Evolutionary conservation across 2,888 invertebrate genomes (phyloP).

Genomic region (Mesochorus sp.): DNA sequence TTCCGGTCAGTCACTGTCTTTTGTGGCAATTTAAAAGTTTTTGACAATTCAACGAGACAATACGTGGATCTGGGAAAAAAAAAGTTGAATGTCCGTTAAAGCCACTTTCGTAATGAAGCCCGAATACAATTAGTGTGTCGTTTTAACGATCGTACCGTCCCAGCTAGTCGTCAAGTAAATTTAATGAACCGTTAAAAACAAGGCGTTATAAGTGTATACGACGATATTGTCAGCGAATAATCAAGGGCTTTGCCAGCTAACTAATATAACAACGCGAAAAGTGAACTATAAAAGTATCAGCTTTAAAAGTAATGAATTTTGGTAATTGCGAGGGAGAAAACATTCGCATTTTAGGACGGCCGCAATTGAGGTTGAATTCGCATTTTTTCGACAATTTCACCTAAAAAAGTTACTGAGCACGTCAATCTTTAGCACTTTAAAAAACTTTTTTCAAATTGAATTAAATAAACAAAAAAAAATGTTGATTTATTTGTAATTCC

Average conservation of each 20-base stretch:
- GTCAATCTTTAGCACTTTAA: no score
- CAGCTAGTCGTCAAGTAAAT: conserved; percentile 13
- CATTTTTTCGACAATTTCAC: no score
- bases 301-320: neutral
- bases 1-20: conserved; percentile 47
- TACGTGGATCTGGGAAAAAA: conserved; percentile 11
- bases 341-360: no score
- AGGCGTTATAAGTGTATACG: neutral
- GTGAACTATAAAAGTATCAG: neutral
- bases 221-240: conserved; percentile 8
- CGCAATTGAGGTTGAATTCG: no score
- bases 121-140: conserved; percentile 34
- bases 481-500: no score
- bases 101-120: conserved; percentile 41
- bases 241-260: neutral
- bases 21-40: conserved; percentile 46
- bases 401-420: no score
- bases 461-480: no score
- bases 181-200: conserved; percentile 54
- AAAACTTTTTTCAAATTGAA: no score
- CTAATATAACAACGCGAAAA: neutral
- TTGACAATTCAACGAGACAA: conserved; percentile 14
- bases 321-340: neutral
- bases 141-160: conserved; percentile 42
- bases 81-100: conserved; percentile 15